Evolutionary conservation across 1,140 invertebrate species (phyloP).

Genomic region (Drosophila bipectinata): DNA sequence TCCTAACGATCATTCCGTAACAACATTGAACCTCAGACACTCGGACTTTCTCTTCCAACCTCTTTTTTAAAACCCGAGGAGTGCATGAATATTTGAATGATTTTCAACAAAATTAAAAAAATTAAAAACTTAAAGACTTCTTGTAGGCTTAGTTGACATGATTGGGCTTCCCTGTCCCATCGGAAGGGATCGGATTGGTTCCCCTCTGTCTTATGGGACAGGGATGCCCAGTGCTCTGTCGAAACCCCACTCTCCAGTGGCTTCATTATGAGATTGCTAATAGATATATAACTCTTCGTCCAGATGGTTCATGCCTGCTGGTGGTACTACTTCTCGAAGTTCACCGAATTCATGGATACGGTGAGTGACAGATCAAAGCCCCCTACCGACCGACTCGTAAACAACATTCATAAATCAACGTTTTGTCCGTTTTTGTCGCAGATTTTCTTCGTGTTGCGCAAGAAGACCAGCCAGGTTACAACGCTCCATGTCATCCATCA

Average conservation of each 20-base stretch:
- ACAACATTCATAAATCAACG: slow-evolving; percentile 38
- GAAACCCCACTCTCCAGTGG: neutral
- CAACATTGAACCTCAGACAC: slow-evolving; percentile 8
- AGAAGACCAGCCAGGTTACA: slow-evolving; percentile 96
- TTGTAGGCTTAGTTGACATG: slow-evolving; percentile 26
- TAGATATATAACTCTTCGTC: slow-evolving; percentile 24
- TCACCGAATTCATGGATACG: slow-evolving; percentile 97
- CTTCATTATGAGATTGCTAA: slow-evolving; percentile 20
- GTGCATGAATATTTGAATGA: slow-evolving; percentile 58
- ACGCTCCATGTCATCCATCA: slow-evolving; percentile 98
- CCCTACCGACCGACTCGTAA: slow-evolving; percentile 1
- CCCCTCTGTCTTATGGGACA: neutral
- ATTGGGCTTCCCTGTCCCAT: slow-evolving; percentile 9
- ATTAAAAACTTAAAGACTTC: slow-evolving; percentile 22
- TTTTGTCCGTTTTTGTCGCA: slow-evolving; percentile 84
- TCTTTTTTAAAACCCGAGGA: slow-evolving; percentile 17
- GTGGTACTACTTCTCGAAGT: slow-evolving; percentile 99
- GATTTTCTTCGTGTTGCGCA: slow-evolving; percentile 96
- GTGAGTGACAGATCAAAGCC: slow-evolving; percentile 86
- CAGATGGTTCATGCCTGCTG: slow-evolving; percentile 96
- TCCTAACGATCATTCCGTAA: slow-evolving; percentile 9
- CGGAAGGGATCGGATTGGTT: neutral
- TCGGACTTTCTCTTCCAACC: slow-evolving; percentile 4
- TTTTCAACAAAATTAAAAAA: slow-evolving; percentile 45
- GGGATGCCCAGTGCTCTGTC: slow-evolving; percentile 9